phyloP scores from a whole-genome alignment of 92 coral and sea anemone species.

The Bergia puertoricense region DNA sequence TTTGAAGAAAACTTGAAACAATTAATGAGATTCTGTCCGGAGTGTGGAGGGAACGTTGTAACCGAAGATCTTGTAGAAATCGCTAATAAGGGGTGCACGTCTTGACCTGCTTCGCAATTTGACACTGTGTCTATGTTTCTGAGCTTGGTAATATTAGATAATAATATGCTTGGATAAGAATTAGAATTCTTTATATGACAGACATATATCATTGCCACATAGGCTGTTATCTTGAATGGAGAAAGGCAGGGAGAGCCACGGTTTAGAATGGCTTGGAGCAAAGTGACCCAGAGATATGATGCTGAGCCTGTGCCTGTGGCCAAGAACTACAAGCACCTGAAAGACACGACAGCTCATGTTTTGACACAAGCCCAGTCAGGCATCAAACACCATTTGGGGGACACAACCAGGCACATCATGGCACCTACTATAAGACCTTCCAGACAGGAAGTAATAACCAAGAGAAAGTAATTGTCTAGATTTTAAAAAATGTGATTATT shows the following conservation, averaged over 20 bases:
- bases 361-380: constrained; percentile 5
- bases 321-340: neutral
- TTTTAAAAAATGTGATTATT: neutral
- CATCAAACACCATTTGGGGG: neutral
- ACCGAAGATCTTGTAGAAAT: no score
- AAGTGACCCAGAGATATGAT: constrained; percentile 17
- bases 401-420: constrained; percentile 1
- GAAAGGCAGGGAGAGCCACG: constrained; percentile 29
- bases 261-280: constrained; percentile 12
- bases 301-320: constrained; percentile 8
- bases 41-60: no score
- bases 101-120: no score
- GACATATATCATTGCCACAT: neutral
- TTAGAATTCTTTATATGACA: no score
- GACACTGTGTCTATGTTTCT: no score
- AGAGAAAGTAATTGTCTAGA: constrained; percentile 1
- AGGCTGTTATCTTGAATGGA: constrained; percentile 11
- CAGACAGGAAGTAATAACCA: constrained; percentile 1
- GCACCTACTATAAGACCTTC: constrained; percentile 3
- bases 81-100: no score
- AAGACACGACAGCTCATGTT: constrained; percentile 3
- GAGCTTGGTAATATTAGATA: no score
- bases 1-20: neutral
- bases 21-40: no score
- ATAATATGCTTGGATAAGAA: no score